Base-by-base conservation (phyloP, 2,113 vertebrate genomes). In the Hucho hucho region DNA sequence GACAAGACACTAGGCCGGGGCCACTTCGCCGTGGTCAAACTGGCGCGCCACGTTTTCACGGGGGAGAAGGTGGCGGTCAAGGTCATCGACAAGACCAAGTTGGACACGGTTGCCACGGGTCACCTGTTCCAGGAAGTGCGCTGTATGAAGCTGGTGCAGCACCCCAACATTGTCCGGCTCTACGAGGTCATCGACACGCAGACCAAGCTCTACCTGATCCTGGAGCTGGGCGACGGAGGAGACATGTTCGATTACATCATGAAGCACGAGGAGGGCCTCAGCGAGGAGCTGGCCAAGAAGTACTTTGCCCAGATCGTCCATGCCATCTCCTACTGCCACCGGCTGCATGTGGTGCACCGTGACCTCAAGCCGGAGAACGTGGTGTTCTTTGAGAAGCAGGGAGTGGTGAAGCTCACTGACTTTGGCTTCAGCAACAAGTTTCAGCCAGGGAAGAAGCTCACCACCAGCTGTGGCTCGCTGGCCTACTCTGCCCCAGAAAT, bases 191-290 rank as follows among this genome's bases (percentile, higher is more conserved):
- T 99, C 59, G 97, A 99, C 84, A 99, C 97, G 1, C 97, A 99
- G 90, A 99, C 97, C 46, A 99, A 99, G 87, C 95, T 99, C 1
- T 99, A 99, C 80, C 94, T 99, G 64, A 99, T 99, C 86, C 84
- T 99, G 69, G 97, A 99, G 89, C 93, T 99, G 1, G 97, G 97
- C 3, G 97, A 99, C 72, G 97, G 97, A 4, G 97, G 97, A 25
- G 97, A 99, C 79, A 98, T 99, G 97, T 99, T 98, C 59, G 97
- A 99, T 88, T 99, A 99, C 88, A 99, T 99, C 89, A 99, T 99
- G 97, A 97, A 97, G 71, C 97, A 99, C 0, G 97, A 99, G 87
- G 96, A 97, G 69, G 97, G 97, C n/a, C 94, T 99, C 68, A 97
- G 93, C 6, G 97, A 99, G 80, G 97, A 99, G 77, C 87, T 98